Evolutionary conservation across 2,888 invertebrate species (phyloP), one percentile per base, ranked within the genome.

Genomic region (Coecobrya sp.): DNA sequence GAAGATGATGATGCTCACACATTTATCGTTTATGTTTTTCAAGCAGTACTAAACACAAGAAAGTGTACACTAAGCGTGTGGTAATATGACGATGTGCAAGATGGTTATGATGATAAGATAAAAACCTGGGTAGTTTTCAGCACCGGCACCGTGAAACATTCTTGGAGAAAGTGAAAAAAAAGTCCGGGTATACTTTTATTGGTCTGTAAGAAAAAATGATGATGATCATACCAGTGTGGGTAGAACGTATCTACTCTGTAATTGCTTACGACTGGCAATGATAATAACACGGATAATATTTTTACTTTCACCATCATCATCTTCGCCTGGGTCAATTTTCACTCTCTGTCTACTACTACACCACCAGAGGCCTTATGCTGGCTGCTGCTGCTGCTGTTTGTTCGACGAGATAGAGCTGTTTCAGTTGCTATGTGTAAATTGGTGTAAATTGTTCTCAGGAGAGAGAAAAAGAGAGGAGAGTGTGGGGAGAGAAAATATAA

Each of bases 201-300:
- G 22, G 11, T 11, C 25, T 62, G 11, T 2, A 22, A 22, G 59
- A 59, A 59, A 59, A 59, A 59, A 19, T 19, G 59, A 59, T 62
- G 30, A 68, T n/a, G 19, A 36, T 36, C 36, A 36, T 36, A 36
- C 3, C 7, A 4, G 68, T 25, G 65, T n/a, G n/a, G n/a, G n/a
- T n/a, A 49, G n/a, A 52, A 86, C 2, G 62, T 27, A 68, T 49
- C 59, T 59, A 73, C 68, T 25, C 68, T 27, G 70, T 86, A 86
- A 86, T 86, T 86, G 86, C 86, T 86, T 68, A 86, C 86, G 86
- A 86, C 86, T 49, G 45, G 65, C 19, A 65, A 68, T 68, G 86
- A 86, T 86, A 86, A 86, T 86, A 86, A 49, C 68, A 13, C 4
- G n/a, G 19, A 68, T 86, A 86, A 86, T 86, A 55, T 86, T 86